Conservation (phyloP, 2,888 invertebrate species). For the Limnephilus lunatus region DNA sequence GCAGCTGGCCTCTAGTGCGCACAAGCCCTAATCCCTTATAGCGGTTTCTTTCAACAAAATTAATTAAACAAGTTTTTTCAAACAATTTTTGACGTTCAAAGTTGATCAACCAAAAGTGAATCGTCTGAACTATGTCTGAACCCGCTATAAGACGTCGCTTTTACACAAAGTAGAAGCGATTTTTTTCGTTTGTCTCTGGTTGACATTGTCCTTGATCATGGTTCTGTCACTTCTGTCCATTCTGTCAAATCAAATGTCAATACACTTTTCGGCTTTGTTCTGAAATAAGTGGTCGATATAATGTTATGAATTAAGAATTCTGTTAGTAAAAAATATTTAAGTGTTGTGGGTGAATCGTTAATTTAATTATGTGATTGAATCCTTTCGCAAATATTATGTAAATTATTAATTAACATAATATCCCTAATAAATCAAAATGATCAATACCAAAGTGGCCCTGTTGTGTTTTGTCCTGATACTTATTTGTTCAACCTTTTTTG, state of each 20-base stretch:
- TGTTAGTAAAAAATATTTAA: background rate
- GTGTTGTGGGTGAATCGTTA: background rate
- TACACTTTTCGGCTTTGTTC: too few species aligned
- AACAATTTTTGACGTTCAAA: too few species aligned
- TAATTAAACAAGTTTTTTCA: too few species aligned
- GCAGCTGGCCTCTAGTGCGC: too few species aligned
- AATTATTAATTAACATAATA: background rate
- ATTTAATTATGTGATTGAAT: background rate
- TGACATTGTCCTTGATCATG: background rate
- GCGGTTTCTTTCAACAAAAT: too few species aligned
- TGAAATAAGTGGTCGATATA: background rate
- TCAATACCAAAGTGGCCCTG: constrained; percentile 57
- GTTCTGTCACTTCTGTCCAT: too few species aligned
- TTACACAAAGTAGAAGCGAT: background rate
- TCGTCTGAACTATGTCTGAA: too few species aligned
- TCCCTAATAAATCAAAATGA: constrained; percentile 52
- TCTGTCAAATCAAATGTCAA: background rate
- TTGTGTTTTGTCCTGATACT: constrained; percentile 56
- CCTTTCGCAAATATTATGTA: background rate
- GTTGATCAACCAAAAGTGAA: too few species aligned
- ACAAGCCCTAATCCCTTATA: too few species aligned
- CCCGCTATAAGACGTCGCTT: too few species aligned
- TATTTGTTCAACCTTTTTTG: constrained; percentile 62
- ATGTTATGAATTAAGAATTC: background rate
- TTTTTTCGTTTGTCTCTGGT: background rate